Evolutionary conservation across 2,888 invertebrate genomes (phyloP).

Genomic region (Chorisops tibialis): DNA sequence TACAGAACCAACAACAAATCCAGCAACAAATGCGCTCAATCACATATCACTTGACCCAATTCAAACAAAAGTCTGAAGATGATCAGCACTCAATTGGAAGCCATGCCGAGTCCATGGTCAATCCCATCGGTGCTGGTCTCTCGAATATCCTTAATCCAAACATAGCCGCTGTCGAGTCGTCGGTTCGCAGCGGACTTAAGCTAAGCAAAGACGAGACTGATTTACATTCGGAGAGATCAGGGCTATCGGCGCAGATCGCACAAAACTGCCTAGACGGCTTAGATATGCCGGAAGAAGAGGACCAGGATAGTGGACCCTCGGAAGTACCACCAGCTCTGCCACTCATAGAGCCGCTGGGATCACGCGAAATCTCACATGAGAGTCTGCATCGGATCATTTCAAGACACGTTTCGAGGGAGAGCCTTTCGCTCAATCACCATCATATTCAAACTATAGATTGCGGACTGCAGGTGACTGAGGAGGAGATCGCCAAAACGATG

Average conservation of each 20-base stretch:
- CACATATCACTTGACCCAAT: constrained; percentile 58
- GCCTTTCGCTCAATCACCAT: constrained; percentile 67
- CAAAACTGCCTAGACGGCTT: constrained; percentile 41
- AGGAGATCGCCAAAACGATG: constrained; percentile 87
- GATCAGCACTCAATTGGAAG: constrained; percentile 48
- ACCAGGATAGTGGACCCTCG: constrained; percentile 77
- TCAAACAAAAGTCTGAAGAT: constrained; percentile 57
- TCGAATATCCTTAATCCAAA: constrained; percentile 49
- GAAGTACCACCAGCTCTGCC: constrained; percentile 79
- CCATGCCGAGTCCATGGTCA: constrained; percentile 55
- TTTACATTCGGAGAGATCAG: constrained; percentile 48
- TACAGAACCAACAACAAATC: constrained; percentile 26
- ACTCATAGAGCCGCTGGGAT: constrained; percentile 72
- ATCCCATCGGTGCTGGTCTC: constrained; percentile 61
- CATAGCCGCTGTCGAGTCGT: constrained; percentile 30
- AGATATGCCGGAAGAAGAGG: constrained; percentile 59
- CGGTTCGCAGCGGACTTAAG: constrained; percentile 15
- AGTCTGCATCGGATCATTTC: constrained; percentile 62
- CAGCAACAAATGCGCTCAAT: constrained; percentile 53
- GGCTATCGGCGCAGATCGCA: constrained; percentile 37
- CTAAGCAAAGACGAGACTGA: constrained; percentile 50
- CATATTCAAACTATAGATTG: constrained; percentile 83
- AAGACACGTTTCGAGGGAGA: constrained; percentile 61
- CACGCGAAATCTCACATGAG: constrained; percentile 79
- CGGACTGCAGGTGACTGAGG: constrained; percentile 88